Percentiles rank a stretch among this genome's conserved stretches.
These are phyloP conservation scores for Dryococelus australis DNA, from an alignment of 2,888 invertebrate genomes.

Conservation along the genomic window DNA sequence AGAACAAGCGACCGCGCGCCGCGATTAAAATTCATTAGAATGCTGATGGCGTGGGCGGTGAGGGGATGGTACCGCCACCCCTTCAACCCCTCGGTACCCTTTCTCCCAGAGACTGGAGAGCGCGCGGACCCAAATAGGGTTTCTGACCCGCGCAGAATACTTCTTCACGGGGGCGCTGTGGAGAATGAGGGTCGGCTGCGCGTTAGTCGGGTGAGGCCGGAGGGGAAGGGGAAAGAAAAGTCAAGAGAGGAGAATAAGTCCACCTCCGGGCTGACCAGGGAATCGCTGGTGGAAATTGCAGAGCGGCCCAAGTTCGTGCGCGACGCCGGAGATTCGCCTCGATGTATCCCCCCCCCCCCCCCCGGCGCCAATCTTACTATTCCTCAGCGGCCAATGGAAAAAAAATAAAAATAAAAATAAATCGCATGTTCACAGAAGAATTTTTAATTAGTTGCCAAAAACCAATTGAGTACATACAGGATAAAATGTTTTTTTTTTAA, in stretches of 20 bases:
- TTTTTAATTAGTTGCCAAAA: too few species aligned
- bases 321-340: background rate
- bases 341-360: background rate
- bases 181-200: background rate
- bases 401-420: too few species aligned
- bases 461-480: too few species aligned
- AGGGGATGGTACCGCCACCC: background rate
- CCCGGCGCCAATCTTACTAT: too few species aligned
- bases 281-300: background rate
- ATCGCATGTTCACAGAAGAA: too few species aligned
- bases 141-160: constrained; percentile 7
- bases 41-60: constrained; percentile 17
- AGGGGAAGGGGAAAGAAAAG: background rate
- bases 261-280: background rate
- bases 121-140: background rate
- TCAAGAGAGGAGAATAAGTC: background rate
- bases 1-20: background rate
- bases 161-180: background rate
- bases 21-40: constrained; percentile 40
- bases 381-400: too few species aligned
- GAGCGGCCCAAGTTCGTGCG: background rate
- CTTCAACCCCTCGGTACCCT: background rate
- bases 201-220: background rate
- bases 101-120: background rate
- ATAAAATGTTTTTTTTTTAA: too few species aligned